These are phyloP conservation scores for Cryptus viduatorius DNA, from an alignment of 2,888 invertebrate genomes.

Conservation along the genomic window DNA sequence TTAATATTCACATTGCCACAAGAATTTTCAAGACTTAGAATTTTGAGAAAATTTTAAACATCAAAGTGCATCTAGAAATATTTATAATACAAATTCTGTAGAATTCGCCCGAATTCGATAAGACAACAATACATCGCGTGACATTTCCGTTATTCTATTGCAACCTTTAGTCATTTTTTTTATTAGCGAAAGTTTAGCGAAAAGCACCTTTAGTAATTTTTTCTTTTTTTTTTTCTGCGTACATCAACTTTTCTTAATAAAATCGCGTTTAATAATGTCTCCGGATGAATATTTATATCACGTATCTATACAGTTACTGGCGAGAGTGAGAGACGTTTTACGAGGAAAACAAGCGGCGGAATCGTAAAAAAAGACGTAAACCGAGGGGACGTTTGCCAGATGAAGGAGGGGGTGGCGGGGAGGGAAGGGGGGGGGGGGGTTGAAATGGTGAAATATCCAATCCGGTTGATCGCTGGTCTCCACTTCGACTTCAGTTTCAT, in stretches of 20 bases:
- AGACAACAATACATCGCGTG: no score
- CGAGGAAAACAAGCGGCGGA: slow-evolving; percentile 50
- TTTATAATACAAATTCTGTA: no score
- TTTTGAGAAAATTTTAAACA: no score
- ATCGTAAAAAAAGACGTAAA: slow-evolving; percentile 51
- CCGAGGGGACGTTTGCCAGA: slow-evolving; percentile 16
- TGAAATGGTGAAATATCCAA: slow-evolving; percentile 57
- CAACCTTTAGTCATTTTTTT: no score
- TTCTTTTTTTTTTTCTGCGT: not conserved
- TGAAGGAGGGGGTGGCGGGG: not conserved
- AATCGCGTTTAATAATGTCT: slow-evolving; percentile 1
- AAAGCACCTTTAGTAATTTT: not conserved
- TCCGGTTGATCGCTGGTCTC: slow-evolving; percentile 48
- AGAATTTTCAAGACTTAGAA: no score
- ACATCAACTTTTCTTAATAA: not conserved
- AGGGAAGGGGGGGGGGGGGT: slow-evolving; percentile 12
- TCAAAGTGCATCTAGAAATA: no score
- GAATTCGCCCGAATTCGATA: no score
- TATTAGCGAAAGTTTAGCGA: no score
- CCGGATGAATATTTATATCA: slow-evolving; percentile 41
- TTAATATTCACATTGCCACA: no score
- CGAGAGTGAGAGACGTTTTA: slow-evolving; percentile 53
- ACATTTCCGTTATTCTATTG: not conserved
- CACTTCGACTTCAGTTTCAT: slow-evolving; percentile 41
- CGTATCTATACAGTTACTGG: slow-evolving; percentile 18